phyloP scores from a whole-genome alignment of 2,888 invertebrate genomes.

The Meloe dianella region DNA sequence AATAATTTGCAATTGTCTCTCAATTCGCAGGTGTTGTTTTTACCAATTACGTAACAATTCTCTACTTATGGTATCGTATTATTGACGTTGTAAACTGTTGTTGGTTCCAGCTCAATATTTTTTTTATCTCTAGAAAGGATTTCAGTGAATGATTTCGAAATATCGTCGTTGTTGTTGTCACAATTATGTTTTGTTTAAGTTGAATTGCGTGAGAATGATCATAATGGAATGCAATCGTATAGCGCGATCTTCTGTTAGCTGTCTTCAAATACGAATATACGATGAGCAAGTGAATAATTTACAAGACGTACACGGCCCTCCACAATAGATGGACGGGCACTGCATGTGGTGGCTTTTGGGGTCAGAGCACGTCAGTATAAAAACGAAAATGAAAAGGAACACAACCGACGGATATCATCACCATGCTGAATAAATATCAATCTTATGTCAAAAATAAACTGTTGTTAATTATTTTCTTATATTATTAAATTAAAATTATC shows the following conservation, averaged over 20 bases:
- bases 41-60: constrained; percentile 7
- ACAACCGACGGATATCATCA: constrained; percentile 18
- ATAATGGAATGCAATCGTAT: constrained; percentile 41
- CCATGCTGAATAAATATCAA: constrained; percentile 33
- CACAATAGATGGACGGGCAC: constrained; percentile 33
- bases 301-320: constrained; percentile 1
- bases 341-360: constrained; percentile 41
- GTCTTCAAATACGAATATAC: neutral
- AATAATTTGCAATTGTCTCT: neutral
- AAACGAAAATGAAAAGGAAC: constrained; percentile 23
- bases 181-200: neutral
- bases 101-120: neutral
- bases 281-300: constrained; percentile 8
- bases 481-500: constrained; percentile 10
- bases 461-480: constrained; percentile 36
- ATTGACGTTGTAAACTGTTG: neutral
- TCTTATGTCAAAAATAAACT: constrained; percentile 37
- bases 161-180: neutral
- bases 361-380: constrained; percentile 44
- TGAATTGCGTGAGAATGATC: constrained; percentile 37
- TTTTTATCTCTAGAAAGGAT: too few relatives aligned
- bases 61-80: neutral
- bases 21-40: neutral
- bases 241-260: constrained; percentile 22
- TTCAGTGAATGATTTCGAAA: neutral